These are phyloP conservation scores for Lamprotornis superbus DNA, from an alignment of 2,113 vertebrate genomes.

Conservation along the genomic window DNA sequence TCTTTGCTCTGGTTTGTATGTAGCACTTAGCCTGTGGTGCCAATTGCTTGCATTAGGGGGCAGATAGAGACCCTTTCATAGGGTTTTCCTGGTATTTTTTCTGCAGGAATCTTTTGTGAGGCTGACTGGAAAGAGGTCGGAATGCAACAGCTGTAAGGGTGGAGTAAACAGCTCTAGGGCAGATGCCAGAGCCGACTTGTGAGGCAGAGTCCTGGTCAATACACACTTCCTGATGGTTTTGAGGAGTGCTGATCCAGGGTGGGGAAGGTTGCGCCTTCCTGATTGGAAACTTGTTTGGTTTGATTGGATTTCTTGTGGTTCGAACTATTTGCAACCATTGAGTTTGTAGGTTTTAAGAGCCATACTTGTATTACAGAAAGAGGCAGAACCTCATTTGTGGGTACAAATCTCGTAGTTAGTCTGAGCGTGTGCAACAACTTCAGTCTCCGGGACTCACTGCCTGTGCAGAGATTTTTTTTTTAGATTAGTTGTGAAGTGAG, in stretches of 20 bases:
- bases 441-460: neutral
- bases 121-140: neutral
- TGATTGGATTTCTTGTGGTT: neutral
- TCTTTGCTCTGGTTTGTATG: neutral
- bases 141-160: neutral
- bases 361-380: neutral
- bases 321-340: neutral
- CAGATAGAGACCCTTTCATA: neutral
- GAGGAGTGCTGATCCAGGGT: neutral
- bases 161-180: neutral
- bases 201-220: neutral
- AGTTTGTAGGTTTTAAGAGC: neutral
- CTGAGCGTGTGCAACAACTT: neutral
- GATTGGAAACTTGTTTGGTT: neutral
- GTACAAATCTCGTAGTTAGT: neutral
- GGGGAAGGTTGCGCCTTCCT: neutral
- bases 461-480: neutral
- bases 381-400: neutral
- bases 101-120: neutral
- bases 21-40: neutral
- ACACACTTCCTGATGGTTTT: neutral
- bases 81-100: neutral
- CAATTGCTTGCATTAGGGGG: neutral
- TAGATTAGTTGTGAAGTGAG: neutral
- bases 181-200: neutral